Evolutionary conservation across 2,888 invertebrate species (phyloP), one percentile per base, ranked within the genome.

Genomic region (Pediacus dermestoides): DNA sequence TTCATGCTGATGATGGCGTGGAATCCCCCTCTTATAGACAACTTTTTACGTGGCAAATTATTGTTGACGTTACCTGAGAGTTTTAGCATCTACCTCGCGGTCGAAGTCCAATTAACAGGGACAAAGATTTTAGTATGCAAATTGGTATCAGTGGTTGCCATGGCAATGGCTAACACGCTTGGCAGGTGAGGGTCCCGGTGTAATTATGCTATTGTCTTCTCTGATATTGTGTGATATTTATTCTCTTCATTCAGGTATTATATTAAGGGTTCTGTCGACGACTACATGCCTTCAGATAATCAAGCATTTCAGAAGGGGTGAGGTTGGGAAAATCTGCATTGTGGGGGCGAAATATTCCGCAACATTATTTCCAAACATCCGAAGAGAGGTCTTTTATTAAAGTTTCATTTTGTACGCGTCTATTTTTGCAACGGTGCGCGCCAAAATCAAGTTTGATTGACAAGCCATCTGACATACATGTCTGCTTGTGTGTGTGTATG

Each of bases 181-280:
- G 52, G 51, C 61, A 61, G 61, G 57, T 60, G 57, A 60, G 58
- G 63, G 60, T 60, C 60, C 55, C 46, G 45, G 52, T 55, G 54
- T 63, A 61, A 66, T 64, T 64, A 64, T 62, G 60, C 63, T 55
- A 66, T 67, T 66, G 64, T 65, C 64, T 60, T 57, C 41, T 44
- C 53, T 53, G 48, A 57, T 56, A 55, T 57, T 54, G 53, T 50
- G 52, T 48, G 53, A 53, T 53, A 55, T 52, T 55, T 55, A 57
- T 53, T 52, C 53, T 44, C 46, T 43, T 46, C 50, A 44, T 47
- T 48, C 52, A 49, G 51, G 55, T 52, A 48, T 45, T 40, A 34
- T 42, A 43, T 44, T 41, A 44, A 40, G 43, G 49, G 44, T 37
- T n/a, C n/a, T n/a, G n/a, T n/a, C n/a, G n/a, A n/a, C n/a, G n/a